phyloP scores from a whole-genome alignment of 2,888 invertebrate genomes.

The Ceriagrion tenellum region DNA sequence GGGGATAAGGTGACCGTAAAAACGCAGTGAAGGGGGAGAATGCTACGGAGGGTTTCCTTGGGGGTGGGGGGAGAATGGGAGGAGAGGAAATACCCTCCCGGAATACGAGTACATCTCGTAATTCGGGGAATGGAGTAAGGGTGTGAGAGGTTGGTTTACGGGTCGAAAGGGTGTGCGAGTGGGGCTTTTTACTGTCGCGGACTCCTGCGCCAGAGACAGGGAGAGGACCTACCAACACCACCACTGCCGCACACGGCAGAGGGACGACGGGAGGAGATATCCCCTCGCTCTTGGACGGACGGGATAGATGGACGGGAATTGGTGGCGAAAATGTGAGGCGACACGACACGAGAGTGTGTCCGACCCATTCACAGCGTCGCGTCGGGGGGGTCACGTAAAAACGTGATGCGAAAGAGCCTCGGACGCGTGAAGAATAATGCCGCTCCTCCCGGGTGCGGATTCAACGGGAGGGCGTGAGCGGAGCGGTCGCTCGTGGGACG shows the following conservation, averaged over 20 bases:
- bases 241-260: too few species aligned
- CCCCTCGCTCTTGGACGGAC: not conserved
- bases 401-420: not conserved
- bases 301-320: not conserved
- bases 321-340: slow-evolving; percentile 21
- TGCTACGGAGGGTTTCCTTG: slow-evolving; percentile 42
- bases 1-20: slow-evolving; percentile 57
- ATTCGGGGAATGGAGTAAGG: slow-evolving; percentile 40
- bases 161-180: too few species aligned
- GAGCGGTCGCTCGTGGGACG: not conserved
- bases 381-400: slow-evolving; percentile 36
- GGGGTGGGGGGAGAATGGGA: not conserved
- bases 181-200: slow-evolving; percentile 38
- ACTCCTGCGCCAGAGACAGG: not conserved
- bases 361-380: too few species aligned
- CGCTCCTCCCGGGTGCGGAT: not conserved
- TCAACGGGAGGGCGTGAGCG: not conserved
- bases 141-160: not conserved
- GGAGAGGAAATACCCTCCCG: not conserved
- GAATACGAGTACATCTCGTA: slow-evolving; percentile 61
- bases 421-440: slow-evolving; percentile 24
- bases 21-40: slow-evolving; percentile 42
- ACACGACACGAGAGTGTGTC: not conserved
- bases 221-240: too few species aligned
- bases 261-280: not conserved